These are phyloP conservation scores for Dryobates pubescens DNA, from an alignment of 2,797 vertebrate species.

Conservation along the genomic window DNA sequence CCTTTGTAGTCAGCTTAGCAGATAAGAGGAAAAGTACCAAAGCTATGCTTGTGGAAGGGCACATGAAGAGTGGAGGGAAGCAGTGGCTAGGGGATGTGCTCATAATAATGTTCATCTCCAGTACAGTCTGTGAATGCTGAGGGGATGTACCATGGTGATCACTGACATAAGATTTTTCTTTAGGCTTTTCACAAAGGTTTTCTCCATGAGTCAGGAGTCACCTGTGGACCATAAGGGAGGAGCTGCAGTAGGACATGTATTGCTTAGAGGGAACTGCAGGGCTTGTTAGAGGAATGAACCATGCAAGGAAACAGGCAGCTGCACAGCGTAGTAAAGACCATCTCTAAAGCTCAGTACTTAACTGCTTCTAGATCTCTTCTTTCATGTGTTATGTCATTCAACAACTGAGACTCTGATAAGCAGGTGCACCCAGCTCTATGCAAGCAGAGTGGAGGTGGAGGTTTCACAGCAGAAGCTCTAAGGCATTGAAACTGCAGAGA, in stretches of 20 bases:
- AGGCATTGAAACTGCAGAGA: conserved; percentile 10
- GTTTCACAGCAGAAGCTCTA: not conserved
- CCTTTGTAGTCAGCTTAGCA: conserved; percentile 1
- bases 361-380: not conserved
- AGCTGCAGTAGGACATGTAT: not conserved
- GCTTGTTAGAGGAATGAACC: not conserved
- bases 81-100: not conserved
- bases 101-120: not conserved
- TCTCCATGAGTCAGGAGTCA: not conserved
- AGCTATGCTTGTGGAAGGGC: not conserved
- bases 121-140: not conserved
- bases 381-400: not conserved
- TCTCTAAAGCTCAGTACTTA: not conserved
- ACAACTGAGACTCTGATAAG: not conserved
- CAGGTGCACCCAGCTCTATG: not conserved
- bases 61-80: not conserved
- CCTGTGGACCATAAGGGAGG: not conserved
- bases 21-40: not conserved
- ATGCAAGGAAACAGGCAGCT: not conserved
- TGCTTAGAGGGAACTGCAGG: not conserved
- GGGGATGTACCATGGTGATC: not conserved
- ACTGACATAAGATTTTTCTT: not conserved
- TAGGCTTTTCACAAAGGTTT: not conserved
- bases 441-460: not conserved
- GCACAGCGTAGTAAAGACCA: not conserved